Evolutionary conservation across 2,888 invertebrate species (phyloP).

Genomic region (Agelastica alni): DNA sequence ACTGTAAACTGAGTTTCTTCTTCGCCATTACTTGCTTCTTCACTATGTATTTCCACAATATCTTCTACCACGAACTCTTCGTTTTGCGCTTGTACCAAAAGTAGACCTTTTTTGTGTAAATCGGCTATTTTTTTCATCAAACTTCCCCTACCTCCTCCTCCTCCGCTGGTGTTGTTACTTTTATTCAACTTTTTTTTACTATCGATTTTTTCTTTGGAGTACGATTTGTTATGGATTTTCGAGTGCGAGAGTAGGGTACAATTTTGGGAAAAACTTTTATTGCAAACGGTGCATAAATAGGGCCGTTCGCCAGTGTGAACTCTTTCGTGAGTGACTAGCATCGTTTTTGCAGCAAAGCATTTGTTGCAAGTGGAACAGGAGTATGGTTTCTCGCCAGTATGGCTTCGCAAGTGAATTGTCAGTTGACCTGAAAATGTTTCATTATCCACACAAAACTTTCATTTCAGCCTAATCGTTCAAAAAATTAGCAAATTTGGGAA

Average conservation of each 20-base stretch:
- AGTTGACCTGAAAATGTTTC: slow-evolving; percentile 19
- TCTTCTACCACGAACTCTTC: neutral
- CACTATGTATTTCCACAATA: neutral
- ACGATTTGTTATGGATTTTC: slow-evolving; percentile 18
- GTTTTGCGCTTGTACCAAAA: neutral
- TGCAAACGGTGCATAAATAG: slow-evolving; percentile 45
- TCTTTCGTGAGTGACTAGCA: slow-evolving; percentile 52
- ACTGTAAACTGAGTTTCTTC: too few relatives aligned
- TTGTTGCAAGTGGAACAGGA: slow-evolving; percentile 43
- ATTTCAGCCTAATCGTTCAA: too few relatives aligned
- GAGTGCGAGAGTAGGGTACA: slow-evolving; percentile 49
- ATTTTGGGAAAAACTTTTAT: slow-evolving; percentile 51
- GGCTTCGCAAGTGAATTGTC: slow-evolving; percentile 40
- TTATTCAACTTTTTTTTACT: neutral
- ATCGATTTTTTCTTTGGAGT: neutral
- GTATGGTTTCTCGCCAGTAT: slow-evolving; percentile 51
- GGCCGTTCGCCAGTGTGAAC: slow-evolving; percentile 53
- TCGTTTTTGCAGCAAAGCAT: slow-evolving; percentile 30
- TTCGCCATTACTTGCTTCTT: too few relatives aligned
- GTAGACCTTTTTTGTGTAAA: slow-evolving; percentile 3
- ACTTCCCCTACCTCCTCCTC: neutral
- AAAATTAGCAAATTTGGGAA: too few relatives aligned
- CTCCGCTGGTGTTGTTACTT: neutral
- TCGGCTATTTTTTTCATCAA: slow-evolving; percentile 16
- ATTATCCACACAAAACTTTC: neutral